Evolutionary conservation across 2,113 vertebrate genomes (phyloP).

Genomic region (Mesoclemmys tuberculata): DNA sequence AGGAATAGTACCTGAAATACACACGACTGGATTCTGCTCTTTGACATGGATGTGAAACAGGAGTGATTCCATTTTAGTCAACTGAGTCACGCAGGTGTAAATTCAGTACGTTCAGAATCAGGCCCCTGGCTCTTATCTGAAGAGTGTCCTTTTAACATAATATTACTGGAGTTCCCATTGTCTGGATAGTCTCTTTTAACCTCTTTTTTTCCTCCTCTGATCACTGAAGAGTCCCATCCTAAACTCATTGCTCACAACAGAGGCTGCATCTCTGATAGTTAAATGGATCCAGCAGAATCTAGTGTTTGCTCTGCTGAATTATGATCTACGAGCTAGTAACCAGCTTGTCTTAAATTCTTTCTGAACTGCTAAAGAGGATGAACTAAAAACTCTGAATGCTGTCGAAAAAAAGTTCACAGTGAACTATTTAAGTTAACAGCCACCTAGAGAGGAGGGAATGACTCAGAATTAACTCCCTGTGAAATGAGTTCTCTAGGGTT

Average conservation of each 20-base stretch:
- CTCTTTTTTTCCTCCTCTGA: slow-evolving; percentile 1
- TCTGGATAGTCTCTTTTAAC: not conserved
- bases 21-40: too few relatives aligned
- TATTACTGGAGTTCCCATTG: not conserved
- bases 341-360: not conserved
- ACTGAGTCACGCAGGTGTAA: not conserved
- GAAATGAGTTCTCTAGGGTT: not conserved
- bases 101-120: not conserved
- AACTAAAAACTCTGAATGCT: not conserved
- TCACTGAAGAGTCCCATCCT: not conserved
- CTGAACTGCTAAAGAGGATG: not conserved
- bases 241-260: not conserved
- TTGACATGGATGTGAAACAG: too few relatives aligned
- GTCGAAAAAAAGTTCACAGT: not conserved
- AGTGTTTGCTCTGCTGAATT: not conserved
- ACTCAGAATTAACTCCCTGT: not conserved
- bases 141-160: not conserved
- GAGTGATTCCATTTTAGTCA: too few relatives aligned
- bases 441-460: not conserved
- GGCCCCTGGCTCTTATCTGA: not conserved
- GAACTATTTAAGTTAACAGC: not conserved
- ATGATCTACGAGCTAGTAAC: not conserved
- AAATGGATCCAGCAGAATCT: not conserved
- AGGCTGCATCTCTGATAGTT: not conserved
- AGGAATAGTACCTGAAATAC: too few relatives aligned